These are phyloP conservation scores for Amblyteles armatorius DNA, from an alignment of 2,888 invertebrate species.

Conservation along the genomic window DNA sequence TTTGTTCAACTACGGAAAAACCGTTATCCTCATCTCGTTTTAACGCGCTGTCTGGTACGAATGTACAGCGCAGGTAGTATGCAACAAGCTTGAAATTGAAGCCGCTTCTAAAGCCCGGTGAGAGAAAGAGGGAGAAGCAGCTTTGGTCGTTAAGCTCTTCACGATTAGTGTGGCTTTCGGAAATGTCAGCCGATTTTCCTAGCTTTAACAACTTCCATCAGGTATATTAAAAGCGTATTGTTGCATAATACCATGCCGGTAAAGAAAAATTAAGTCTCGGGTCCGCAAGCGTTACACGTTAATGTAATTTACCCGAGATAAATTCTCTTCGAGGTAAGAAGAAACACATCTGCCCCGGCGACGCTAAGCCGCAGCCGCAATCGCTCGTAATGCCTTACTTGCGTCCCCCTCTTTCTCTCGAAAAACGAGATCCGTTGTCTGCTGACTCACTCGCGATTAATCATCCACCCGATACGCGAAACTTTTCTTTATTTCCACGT, in stretches of 20 bases:
- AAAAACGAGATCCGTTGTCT: not conserved
- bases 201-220: not conserved
- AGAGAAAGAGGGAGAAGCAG: not conserved
- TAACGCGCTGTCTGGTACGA: not conserved
- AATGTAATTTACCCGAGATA: not conserved
- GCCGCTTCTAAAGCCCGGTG: not conserved
- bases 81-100: constrained; percentile 1
- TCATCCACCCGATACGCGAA: constrained; percentile 16
- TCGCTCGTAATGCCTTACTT: not conserved
- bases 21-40: constrained; percentile 5
- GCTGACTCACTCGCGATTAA: constrained; percentile 52
- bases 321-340: not conserved
- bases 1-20: constrained; percentile 1
- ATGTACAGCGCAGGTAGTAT: constrained; percentile 6
- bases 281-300: not conserved
- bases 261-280: not conserved
- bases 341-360: constrained; percentile 31
- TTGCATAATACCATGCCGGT: not conserved
- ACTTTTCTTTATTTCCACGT: not conserved
- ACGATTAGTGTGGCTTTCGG: not conserved
- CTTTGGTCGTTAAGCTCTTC: not conserved
- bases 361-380: constrained; percentile 7
- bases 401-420: constrained; percentile 21
- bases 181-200: constrained; percentile 9
- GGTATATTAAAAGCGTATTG: not conserved